Evolutionary conservation across 2,888 invertebrate species (phyloP), one percentile per base, ranked within the genome.

Genomic region (Eueremaeus valkanovi): DNA sequence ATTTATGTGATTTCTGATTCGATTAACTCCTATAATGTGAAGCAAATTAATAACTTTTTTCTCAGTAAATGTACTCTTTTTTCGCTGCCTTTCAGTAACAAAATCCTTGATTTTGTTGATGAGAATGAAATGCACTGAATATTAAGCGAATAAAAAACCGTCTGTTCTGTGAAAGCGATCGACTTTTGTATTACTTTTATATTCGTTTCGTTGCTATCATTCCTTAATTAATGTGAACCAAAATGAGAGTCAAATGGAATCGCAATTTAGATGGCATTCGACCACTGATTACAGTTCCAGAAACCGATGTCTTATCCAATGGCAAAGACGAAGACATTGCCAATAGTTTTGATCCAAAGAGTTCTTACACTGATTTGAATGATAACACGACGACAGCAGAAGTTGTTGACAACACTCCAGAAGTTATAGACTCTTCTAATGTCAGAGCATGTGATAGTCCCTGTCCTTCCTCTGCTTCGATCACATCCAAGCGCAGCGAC

Each of bases 201-300:
- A 18, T 33, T 29, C n/a, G 3, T 18, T 49, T 49, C 16, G n/a
- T 49, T n/a, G 18, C 6, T 9, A 16, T 9, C 49, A 49, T n/a
- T 16, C 5, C n/a, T 13, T 13, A n/a, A 49, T 18, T 49, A 5
- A 11, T 49, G 29, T 31, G 3, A 29, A 36, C 6, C 42, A 33
- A 66, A 49, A 72, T 55, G 63, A 75, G 73, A 58, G 72, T 72
- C 40, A 68, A 66, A 42, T 55, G 75, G 63, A 49, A 66, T 51
- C 42, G 75, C 40, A 55, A 75, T 36, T 70, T 75, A 42, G 75
- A 75, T 51, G 70, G 63, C 42, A 36, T 68, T 24, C 68, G 68
- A 68, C 68, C 68, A 42, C 42, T 68, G 24, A 21, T 68, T 42
- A 68, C 68, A 40, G 68, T 68, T 21, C 68, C 68, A 0, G 68